phyloP scores from a whole-genome alignment of 2,113 vertebrate genomes.

The Abramis brama region DNA sequence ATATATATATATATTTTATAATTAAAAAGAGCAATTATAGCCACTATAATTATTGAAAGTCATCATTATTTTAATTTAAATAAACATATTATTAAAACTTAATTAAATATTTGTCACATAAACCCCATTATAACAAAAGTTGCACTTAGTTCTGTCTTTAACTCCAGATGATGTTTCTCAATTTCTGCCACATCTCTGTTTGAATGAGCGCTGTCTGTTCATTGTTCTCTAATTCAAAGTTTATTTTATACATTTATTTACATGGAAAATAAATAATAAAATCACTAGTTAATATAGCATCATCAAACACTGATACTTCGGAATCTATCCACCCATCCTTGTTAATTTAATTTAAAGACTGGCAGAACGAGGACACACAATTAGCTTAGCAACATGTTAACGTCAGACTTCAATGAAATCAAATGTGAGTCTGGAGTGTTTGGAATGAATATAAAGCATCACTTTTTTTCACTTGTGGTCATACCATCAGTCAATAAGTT shows the following conservation, averaged over 20 bases:
- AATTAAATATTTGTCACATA: too few relatives aligned
- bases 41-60: too few relatives aligned
- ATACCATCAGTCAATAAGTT: slow-evolving; percentile 8
- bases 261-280: not conserved
- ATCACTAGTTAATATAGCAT: not conserved
- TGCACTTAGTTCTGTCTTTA: too few relatives aligned
- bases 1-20: too few relatives aligned
- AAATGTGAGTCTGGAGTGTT: not conserved
- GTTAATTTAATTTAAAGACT: not conserved
- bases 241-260: not conserved
- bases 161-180: too few relatives aligned
- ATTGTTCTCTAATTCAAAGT: not conserved
- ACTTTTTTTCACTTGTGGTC: not conserved
- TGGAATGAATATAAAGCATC: not conserved
- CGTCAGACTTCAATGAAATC: not conserved
- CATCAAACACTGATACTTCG: not conserved
- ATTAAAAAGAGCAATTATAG: too few relatives aligned
- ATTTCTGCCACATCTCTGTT: not conserved
- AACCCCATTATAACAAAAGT: too few relatives aligned
- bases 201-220: not conserved
- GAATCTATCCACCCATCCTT: not conserved
- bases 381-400: not conserved
- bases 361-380: not conserved
- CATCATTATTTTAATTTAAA: too few relatives aligned
- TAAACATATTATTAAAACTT: too few relatives aligned